A percentile compares a stretch with the other conserved stretches of the same genome.
Evolutionary conservation across 2,113 vertebrate genomes (phyloP).

Genomic region (Aptenodytes patagonicus): DNA sequence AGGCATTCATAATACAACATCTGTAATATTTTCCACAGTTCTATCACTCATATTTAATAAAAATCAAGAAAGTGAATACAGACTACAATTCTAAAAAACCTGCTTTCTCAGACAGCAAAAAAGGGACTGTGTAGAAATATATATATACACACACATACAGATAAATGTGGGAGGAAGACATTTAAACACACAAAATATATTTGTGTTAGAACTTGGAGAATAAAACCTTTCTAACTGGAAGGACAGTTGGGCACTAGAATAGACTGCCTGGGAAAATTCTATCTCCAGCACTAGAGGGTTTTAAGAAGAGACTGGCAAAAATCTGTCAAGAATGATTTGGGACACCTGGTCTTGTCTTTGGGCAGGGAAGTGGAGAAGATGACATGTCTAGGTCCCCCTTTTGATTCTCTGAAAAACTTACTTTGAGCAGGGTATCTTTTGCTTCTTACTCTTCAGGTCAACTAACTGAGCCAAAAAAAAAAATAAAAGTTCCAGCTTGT

Average conservation of each 20-base stretch:
- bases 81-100: neutral
- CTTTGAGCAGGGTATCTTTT: neutral
- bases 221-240: neutral
- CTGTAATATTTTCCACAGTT: neutral
- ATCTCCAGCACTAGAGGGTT: neutral
- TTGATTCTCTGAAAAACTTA: neutral
- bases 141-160: neutral
- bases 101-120: neutral
- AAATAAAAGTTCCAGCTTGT: neutral
- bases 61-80: neutral
- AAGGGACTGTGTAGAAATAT: neutral
- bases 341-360: neutral
- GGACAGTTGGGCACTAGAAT: neutral
- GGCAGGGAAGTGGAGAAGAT: neutral
- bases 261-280: neutral
- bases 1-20: neutral
- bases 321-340: neutral
- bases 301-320: neutral
- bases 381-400: neutral
- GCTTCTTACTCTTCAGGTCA: neutral
- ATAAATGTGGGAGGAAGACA: neutral
- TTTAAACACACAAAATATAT: neutral
- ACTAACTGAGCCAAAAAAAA: neutral
- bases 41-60: neutral
- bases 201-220: neutral